phyloP scores from a whole-genome alignment of 2,888 invertebrate species.

The Pheosia gnoma region DNA sequence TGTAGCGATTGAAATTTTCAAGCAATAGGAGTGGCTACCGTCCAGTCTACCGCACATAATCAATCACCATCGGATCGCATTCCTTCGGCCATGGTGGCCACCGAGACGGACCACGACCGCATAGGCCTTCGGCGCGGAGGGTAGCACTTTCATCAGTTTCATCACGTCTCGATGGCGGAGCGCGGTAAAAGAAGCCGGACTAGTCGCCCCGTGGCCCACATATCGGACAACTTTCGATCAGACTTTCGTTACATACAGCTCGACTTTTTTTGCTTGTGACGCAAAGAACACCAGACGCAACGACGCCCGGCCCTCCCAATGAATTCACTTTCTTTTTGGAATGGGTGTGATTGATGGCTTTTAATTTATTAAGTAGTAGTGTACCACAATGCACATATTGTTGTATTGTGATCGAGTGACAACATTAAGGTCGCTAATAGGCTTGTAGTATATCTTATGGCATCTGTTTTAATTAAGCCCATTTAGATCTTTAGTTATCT shows the following conservation, averaged over 20 bases:
- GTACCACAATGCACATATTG: conserved; percentile 8
- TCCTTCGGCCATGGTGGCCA: conserved; percentile 4
- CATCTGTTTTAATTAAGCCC: background rate
- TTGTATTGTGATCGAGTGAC: background rate
- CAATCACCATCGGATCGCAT: conserved; percentile 2
- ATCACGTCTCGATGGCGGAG: conserved; percentile 40
- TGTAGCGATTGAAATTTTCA: background rate
- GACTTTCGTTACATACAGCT: conserved; percentile 75
- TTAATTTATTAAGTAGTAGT: conserved; percentile 15
- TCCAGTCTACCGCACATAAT: background rate
- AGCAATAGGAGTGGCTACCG: conserved; percentile 2
- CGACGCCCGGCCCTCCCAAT: conserved; percentile 63
- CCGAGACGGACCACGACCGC: background rate
- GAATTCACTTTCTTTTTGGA: conserved; percentile 63
- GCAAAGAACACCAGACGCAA: conserved; percentile 63
- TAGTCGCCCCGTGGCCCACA: conserved; percentile 74
- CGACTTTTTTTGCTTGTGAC: conserved; percentile 64
- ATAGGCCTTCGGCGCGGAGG: conserved; percentile 20
- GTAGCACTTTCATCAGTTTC: conserved; percentile 62
- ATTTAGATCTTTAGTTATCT: too few species aligned
- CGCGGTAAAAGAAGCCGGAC: conserved; percentile 59
- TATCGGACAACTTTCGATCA: conserved; percentile 81
- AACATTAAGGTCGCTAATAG: background rate
- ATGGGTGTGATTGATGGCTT: conserved; percentile 35
- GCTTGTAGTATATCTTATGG: background rate